These are phyloP conservation scores for Acrocyrtus sp. DNA, from an alignment of 2,888 invertebrate species.

Conservation along the genomic window DNA sequence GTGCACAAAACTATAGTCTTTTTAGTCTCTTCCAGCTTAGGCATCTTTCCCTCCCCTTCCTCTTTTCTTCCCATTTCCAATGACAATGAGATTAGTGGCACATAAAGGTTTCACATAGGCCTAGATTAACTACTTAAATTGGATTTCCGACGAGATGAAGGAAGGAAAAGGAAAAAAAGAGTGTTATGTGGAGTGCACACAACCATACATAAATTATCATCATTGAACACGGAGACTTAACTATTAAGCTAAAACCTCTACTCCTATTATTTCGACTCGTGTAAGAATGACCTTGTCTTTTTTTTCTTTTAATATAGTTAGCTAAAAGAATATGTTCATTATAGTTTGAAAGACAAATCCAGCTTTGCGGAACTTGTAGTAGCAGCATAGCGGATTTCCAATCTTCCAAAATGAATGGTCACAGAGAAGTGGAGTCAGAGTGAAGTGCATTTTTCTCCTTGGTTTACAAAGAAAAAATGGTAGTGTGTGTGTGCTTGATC, in stretches of 20 bases:
- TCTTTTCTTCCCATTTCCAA: no score
- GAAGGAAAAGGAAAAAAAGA: slow-evolving; percentile 13
- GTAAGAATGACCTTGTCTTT: slow-evolving; percentile 30
- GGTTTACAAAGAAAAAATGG: no score
- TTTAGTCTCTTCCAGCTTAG: not conserved
- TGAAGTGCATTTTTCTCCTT: no score
- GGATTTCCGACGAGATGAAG: slow-evolving; percentile 42
- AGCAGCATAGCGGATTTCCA: no score
- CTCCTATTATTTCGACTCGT: no score
- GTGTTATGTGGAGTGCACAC: slow-evolving; percentile 18
- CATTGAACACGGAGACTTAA: slow-evolving; percentile 31
- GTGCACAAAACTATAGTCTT: not conserved
- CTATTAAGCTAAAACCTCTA: slow-evolving; percentile 38
- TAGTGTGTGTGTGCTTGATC: no score
- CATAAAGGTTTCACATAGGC: slow-evolving; percentile 48
- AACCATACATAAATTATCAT: slow-evolving; percentile 51
- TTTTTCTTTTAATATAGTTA: no score
- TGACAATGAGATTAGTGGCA: slow-evolving; percentile 50
- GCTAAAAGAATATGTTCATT: no score
- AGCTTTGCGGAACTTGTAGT: no score
- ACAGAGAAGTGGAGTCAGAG: no score
- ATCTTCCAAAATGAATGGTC: no score
- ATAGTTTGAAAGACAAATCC: no score
- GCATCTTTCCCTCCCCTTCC: not conserved
- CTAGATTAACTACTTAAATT: slow-evolving; percentile 51